Percentiles rank a stretch among this genome's conserved stretches.
Conservation (phyloP, 2,888 invertebrate species). For the Drosophila prostipennis region DNA sequence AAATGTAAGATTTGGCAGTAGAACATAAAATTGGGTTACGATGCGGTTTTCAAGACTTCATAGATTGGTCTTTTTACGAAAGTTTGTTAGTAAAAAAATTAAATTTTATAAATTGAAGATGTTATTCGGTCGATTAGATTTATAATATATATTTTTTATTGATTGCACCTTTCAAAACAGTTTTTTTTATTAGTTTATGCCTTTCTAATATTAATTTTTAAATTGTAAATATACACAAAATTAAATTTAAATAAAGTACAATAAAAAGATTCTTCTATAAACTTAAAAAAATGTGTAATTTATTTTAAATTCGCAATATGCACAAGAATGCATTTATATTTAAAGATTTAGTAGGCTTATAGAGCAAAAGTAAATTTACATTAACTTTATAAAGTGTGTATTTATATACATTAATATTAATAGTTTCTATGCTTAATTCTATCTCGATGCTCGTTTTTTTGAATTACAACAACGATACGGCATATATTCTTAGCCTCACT, state of each 20-base stretch:
- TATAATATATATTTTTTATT: background rate
- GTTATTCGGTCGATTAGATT: background rate
- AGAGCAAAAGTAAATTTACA: background rate
- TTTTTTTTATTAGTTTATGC: slow-evolving; percentile 13
- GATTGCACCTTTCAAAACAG: background rate
- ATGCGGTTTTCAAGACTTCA: no score
- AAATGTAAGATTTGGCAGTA: background rate
- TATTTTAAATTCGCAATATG: slow-evolving; percentile 22
- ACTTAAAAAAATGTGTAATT: slow-evolving; percentile 6
- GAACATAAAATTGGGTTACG: background rate
- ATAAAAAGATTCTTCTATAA: slow-evolving; percentile 3
- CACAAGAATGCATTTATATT: slow-evolving; percentile 17
- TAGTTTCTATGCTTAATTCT: background rate
- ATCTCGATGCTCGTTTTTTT: background rate
- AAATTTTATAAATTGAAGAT: no score
- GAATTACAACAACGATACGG: background rate
- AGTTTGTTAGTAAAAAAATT: no score
- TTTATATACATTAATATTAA: slow-evolving; percentile 5
- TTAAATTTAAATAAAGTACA: slow-evolving; percentile 8
- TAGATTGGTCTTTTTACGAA: no score
- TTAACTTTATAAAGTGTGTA: background rate
- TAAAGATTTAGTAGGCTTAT: slow-evolving; percentile 1
- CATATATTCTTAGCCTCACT: background rate
- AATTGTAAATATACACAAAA: slow-evolving; percentile 22
- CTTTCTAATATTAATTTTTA: slow-evolving; percentile 7